phyloP scores from a whole-genome alignment of 2,113 vertebrate genomes.

The Xiphophorus hellerii region DNA sequence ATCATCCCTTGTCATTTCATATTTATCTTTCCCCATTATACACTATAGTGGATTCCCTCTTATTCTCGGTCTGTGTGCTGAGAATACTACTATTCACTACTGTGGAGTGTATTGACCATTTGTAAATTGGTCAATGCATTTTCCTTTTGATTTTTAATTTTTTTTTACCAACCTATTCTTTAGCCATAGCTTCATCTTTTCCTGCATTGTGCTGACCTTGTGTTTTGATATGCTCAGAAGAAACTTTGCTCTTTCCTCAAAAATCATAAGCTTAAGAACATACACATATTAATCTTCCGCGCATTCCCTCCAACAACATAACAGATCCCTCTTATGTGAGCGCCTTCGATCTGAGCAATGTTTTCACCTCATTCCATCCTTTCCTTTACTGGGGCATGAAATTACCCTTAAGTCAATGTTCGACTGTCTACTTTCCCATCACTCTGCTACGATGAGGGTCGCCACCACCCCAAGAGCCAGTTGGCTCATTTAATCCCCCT shows the following conservation, averaged over 20 bases:
- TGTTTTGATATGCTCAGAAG: conserved; percentile 22
- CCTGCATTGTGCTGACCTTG: background rate
- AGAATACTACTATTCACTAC: no score
- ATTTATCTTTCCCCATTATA: no score
- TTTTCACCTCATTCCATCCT: conserved; percentile 58
- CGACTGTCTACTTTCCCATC: conserved; percentile 64
- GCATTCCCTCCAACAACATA: conserved; percentile 19
- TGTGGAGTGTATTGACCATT: no score
- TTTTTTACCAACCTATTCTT: background rate
- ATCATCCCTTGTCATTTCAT: no score
- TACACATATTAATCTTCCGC: conserved; percentile 10
- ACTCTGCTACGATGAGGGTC: conserved; percentile 64
- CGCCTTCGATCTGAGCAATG: conserved; percentile 31
- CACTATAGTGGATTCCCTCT: no score
- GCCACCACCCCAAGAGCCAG: conserved; percentile 61
- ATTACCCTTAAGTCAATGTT: conserved; percentile 65
- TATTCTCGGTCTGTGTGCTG: no score
- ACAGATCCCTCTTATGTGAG: conserved; percentile 30
- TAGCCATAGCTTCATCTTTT: background rate
- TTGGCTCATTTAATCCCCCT: conserved; percentile 72
- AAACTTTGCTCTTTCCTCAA: conserved; percentile 9
- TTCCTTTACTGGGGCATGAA: conserved; percentile 50
- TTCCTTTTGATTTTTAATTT: background rate
- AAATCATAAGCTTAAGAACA: background rate
- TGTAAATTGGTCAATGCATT: background rate